Base-by-base conservation (phyloP, 2,888 invertebrate species). In the Stenchaetothrips biformis region DNA sequence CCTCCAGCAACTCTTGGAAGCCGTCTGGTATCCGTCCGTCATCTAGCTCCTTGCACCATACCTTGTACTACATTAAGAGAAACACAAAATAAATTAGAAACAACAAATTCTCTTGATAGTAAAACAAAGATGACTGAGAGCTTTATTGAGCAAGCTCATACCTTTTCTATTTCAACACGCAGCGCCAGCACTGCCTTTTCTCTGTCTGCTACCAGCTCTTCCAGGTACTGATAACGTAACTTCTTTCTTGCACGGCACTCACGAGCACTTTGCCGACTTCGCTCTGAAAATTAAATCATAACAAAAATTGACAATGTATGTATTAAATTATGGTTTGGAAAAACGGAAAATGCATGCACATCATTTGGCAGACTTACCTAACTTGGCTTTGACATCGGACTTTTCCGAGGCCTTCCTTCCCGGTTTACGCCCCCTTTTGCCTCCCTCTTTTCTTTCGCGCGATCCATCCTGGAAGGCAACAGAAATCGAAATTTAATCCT, bases 171-270 rank as follows among this genome's bases (percentile, higher is more conserved):
- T 88, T 98, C 98, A 85, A 94, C 92, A 83, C 96, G 90, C 77
- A 98, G 89, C 16, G 94, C 91, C 83, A 96, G 89, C 25, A 98
- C 96, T 13, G 98, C 95, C 84, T 96, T 94, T 86, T 98, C 98
- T 83, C 98, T 89, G 87, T 97, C 96, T 0, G 95, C 91, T 6
- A 98, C 98, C 83, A 98, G 88, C 88, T 98, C 98, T 87, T 98
- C 98, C 83, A 98, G 89, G 86, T 98, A 98, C 87, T 98, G 98
- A 88, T 98, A 98, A 80, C 98, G 92, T 82, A 98, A 90, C 87
- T 98, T 98, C 89, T 98, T 98, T 80, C 98, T 91, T 78, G 98
- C 98, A 83, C 98, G 92, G 87, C 98, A 98, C 90, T 98, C 98
- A 85, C 98, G 91, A 83, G 98, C 98, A 88, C 97, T 97, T 89